Evolutionary conservation across 2,888 invertebrate species (phyloP), one percentile per base, ranked within the genome.

Genomic region (Drosophila barbarae): DNA sequence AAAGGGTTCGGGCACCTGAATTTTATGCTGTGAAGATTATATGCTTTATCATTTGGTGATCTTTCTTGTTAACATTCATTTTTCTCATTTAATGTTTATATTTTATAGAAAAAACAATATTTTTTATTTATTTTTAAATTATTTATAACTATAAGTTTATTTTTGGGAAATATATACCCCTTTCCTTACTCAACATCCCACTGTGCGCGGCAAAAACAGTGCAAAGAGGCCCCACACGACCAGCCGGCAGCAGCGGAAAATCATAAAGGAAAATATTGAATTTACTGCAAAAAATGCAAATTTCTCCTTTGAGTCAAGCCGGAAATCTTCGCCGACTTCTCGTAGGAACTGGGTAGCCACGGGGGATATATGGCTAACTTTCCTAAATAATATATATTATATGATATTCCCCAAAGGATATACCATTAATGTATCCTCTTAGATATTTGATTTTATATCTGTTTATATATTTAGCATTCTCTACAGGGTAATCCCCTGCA

Each of bases 211-310:
- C 36, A 32, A 46, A 38, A 32, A 35, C 49, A 64, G 55, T 52
- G 46, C 23, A 23, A 23, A 23, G 49, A 47, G 55, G 41, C 44
- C 18, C 6, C 39, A 60, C 38, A 15, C 47, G 18, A 32, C 26
- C 57, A 58, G 58, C 41, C 42, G 57, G 42, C 58, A 38, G 35
- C 58, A 23, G 61, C 35, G 59, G 59, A 65, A 74, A 76, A 77
- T 75, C 80, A 84, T 84, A 83, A 77, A 74, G 80, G 71, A 73
- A 77, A 74, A 82, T 82, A 84, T 81, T 83, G 83, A 81, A 79
- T 79, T 82, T 84, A 73, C 75, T 84, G 77, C 73, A 83, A 71
- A 75, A 77, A 83, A 81, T 81, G 85, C 85, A 82, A 84, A 81
- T 81, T 77, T 50, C 39, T 56, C 58, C 58, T 64, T 65, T 58